Evolutionary conservation across 2,797 vertebrate species (phyloP).

Genomic region (Caiman crocodilus): DNA sequence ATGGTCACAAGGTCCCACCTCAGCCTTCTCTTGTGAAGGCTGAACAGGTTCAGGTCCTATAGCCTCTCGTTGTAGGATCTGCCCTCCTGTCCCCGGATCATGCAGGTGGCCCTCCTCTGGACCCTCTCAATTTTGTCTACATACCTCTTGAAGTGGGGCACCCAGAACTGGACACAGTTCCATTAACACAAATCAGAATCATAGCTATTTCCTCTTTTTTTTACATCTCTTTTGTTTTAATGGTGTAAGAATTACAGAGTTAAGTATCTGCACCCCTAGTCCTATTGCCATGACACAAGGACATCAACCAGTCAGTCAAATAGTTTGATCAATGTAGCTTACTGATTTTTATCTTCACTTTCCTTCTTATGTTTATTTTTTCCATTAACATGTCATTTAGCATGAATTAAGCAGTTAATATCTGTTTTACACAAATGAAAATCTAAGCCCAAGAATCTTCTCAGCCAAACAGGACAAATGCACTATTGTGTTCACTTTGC

Average conservation of each 20-base stretch:
- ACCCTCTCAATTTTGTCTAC: too few relatives aligned
- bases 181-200: background rate
- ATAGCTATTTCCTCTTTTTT: background rate
- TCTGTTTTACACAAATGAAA: background rate
- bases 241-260: background rate
- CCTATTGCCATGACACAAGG: constrained; percentile 7
- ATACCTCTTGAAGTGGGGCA: too few relatives aligned
- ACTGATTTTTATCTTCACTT: background rate
- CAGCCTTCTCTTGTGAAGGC: too few relatives aligned
- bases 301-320: background rate
- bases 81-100: too few relatives aligned
- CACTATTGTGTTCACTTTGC: background rate
- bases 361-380: background rate
- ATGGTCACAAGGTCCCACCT: too few relatives aligned
- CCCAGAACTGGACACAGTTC: too few relatives aligned
- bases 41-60: too few relatives aligned
- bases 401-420: constrained; percentile 4
- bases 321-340: background rate
- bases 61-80: too few relatives aligned
- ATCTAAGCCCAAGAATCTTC: background rate
- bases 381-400: background rate
- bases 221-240: background rate
- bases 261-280: background rate
- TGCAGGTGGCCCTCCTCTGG: too few relatives aligned
- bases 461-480: background rate